Percentiles rank a stretch among this genome's conserved stretches.
These are phyloP conservation scores for Lycocorax pyrrhopterus DNA, from an alignment of 2,113 vertebrate genomes.

Conservation along the genomic window DNA sequence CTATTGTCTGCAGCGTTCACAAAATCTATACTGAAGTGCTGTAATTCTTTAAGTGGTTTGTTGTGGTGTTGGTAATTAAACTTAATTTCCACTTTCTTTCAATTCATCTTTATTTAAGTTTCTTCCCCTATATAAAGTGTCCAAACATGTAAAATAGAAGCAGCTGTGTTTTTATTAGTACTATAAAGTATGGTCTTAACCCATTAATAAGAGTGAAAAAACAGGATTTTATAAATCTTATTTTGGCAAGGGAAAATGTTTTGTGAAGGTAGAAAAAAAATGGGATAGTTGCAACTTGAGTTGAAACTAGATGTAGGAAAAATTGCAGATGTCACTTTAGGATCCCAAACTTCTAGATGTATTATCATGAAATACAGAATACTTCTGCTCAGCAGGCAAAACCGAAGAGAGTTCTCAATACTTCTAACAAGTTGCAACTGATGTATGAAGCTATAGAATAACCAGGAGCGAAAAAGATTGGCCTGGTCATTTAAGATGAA, in stretches of 20 bases:
- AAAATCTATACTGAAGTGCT: constrained; percentile 1
- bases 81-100: constrained; percentile 23
- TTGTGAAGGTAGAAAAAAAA: not conserved
- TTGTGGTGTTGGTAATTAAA: constrained; percentile 27
- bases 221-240: not conserved
- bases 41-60: constrained; percentile 30
- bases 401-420: not conserved
- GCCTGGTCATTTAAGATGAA: not conserved
- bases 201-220: constrained; percentile 1
- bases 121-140: not conserved
- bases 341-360: not conserved
- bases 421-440: not conserved
- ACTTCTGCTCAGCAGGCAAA: not conserved
- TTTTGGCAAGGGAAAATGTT: not conserved
- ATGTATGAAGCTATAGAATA: not conserved
- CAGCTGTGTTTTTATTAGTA: constrained; percentile 47
- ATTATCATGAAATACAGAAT: not conserved
- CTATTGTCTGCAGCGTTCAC: not conserved
- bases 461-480: rapidly evolving
- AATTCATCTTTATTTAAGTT: constrained; percentile 55
- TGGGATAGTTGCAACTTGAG: not conserved
- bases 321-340: not conserved
- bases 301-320: not conserved
- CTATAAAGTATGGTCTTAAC: constrained; percentile 10
- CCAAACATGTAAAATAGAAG: constrained; percentile 9